Conservation (phyloP, 2,888 invertebrate genomes). For the Diloba caeruleocephala region DNA sequence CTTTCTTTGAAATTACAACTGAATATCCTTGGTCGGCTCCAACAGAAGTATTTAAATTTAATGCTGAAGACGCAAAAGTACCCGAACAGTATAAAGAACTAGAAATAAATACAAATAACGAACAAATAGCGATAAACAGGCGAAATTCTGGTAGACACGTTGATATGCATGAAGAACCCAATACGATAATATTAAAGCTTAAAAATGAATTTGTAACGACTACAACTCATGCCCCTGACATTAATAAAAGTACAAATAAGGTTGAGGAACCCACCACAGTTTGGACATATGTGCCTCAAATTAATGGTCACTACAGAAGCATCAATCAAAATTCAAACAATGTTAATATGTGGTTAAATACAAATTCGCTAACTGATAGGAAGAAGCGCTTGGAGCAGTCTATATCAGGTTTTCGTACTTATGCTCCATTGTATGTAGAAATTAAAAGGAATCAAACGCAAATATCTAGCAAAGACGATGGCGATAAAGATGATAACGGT, state of each 20-base stretch:
- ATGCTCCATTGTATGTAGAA: conserved; percentile 77
- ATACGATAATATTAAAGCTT: conserved; percentile 67
- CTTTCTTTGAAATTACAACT: conserved; percentile 64
- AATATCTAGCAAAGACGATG: conserved; percentile 29
- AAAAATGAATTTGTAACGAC: conserved; percentile 65
- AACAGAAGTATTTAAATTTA: conserved; percentile 77
- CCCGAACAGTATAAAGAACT: conserved; percentile 71
- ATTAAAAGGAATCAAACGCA: conserved; percentile 74
- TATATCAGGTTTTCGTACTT: conserved; percentile 66
- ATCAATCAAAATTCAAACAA: conserved; percentile 66
- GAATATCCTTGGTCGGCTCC: conserved; percentile 64
- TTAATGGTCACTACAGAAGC: conserved; percentile 82
- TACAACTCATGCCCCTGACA: conserved; percentile 32
- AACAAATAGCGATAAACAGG: conserved; percentile 43
- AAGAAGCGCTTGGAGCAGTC: conserved; percentile 73
- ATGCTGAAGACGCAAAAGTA: conserved; percentile 79
- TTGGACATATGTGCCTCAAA: conserved; percentile 77
- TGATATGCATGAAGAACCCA: conserved; percentile 49
- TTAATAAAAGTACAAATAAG: conserved; percentile 33
- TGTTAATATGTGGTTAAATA: conserved; percentile 58
- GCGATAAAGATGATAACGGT: conserved; percentile 11
- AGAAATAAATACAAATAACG: conserved; percentile 45
- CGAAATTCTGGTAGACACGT: conserved; percentile 33
- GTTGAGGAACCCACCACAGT: conserved; percentile 54
- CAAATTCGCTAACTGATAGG: conserved; percentile 68